phyloP scores from a whole-genome alignment of 2,888 invertebrate genomes.

The Therioaphis trifolii region DNA sequence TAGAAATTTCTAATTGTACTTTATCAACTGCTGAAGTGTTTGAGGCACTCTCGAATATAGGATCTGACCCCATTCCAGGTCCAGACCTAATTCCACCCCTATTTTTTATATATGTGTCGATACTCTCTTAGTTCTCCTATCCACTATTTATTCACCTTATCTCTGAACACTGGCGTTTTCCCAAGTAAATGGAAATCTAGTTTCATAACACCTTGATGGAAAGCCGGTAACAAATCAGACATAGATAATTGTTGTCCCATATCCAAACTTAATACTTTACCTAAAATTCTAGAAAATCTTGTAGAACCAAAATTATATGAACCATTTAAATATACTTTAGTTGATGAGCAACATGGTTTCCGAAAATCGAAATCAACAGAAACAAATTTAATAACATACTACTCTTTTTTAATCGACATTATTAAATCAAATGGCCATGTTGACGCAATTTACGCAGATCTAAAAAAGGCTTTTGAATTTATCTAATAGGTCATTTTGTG shows the following conservation, averaged over 20 bases:
- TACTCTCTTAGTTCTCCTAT: neutral
- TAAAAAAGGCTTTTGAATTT: too few relatives aligned
- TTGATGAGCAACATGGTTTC: too few relatives aligned
- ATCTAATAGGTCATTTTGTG: neutral
- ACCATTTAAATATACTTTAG: neutral
- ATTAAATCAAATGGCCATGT: too few relatives aligned
- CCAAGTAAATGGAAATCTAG: too few relatives aligned
- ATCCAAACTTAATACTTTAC: neutral
- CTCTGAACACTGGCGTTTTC: neutral
- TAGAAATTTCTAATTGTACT: too few relatives aligned
- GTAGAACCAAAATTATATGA: neutral
- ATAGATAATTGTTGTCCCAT: conserved; percentile 7
- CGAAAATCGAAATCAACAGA: too few relatives aligned
- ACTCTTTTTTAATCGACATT: too few relatives aligned
- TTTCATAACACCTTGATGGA: neutral
- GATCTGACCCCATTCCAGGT: neutral
- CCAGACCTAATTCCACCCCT: neutral
- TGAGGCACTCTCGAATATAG: too few relatives aligned
- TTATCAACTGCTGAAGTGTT: too few relatives aligned
- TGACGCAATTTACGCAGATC: too few relatives aligned
- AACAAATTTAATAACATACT: too few relatives aligned
- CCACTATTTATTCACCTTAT: neutral
- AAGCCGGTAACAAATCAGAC: neutral
- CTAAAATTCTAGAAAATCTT: too few relatives aligned
- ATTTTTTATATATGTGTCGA: neutral